Evolutionary conservation across 2,888 invertebrate species (phyloP).

Genomic region (Drosophila flavopinicola): DNA sequence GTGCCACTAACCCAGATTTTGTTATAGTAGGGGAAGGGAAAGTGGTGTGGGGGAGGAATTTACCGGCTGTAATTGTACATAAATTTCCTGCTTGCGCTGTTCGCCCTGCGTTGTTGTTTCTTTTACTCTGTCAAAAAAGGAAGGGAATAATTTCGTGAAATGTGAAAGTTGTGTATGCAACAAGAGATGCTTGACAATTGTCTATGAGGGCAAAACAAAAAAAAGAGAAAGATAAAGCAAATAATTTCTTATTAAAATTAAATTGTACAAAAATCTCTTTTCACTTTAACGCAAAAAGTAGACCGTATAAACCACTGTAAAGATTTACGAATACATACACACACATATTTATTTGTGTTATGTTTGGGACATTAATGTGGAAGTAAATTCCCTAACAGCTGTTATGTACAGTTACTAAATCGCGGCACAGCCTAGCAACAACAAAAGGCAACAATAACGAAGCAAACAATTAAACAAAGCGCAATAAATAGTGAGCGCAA

Average conservation of each 20-base stretch:
- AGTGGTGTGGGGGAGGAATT: not conserved
- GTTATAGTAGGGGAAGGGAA: not conserved
- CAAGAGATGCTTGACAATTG: slow-evolving; percentile 31
- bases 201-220: slow-evolving; percentile 44
- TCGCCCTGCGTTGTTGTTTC: slow-evolving; percentile 7
- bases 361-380: slow-evolving; percentile 23
- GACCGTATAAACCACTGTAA: not conserved
- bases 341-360: not conserved
- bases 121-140: slow-evolving; percentile 41
- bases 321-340: not conserved
- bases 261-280: slow-evolving; percentile 23
- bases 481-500: slow-evolving; percentile 5
- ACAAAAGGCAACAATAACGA: slow-evolving; percentile 13
- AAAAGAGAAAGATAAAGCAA: slow-evolving; percentile 46
- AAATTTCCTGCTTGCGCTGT: slow-evolving; percentile 26
- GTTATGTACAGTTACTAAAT: slow-evolving; percentile 30
- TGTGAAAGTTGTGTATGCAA: slow-evolving; percentile 44
- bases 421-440: slow-evolving; percentile 24
- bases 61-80: slow-evolving; percentile 39
- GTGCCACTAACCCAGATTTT: slow-evolving; percentile 52
- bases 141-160: slow-evolving; percentile 57
- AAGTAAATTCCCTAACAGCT: slow-evolving; percentile 36
- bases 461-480: slow-evolving; percentile 30
- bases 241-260: slow-evolving; percentile 20
- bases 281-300: slow-evolving; percentile 27